Evolutionary conservation across 2,797 vertebrate genomes (phyloP), one percentile per base, ranked within the genome.

Genomic region (Sciurus carolinensis): DNA sequence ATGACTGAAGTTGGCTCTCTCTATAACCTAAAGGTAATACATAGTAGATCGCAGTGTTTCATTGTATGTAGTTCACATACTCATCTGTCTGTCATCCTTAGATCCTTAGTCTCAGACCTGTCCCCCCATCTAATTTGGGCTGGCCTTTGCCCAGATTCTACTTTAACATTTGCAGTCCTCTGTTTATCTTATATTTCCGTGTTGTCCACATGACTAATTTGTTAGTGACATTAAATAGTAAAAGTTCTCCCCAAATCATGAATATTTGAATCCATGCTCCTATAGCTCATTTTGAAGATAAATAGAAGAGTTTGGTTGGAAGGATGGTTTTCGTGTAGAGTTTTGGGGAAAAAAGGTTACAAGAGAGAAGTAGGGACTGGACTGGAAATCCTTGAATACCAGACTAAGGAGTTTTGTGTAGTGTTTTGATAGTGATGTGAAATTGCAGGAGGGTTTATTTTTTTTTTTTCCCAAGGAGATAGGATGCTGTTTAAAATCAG

Each of bases 221-320:
- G 30, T 64, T 71, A 71, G 39, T 89, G 66, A 95, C 36, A 39
- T 84, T 84, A 79, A 89, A 89, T 44, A 95, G 28, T 26, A 84
- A 89, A 64, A 17, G 62, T 77, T 88, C 71, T 52, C 52, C 42
- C 62, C 52, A 64, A 71, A 72, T 88, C 50, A 30, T 79, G 44
- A 79, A 26, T 54, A 14, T 79, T 84, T 64, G 24, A 36, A 10
- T 77, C 47, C 44, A 36, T 52, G 72, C 24, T 79, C 36, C 81
- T 72, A 4, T 73, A 83, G 36, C 28, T 89, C 36, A 47, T 90
- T 90, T 54, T 86, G 15, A 86, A 86, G 54, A 75, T 87, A 71
- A 84, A 50, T 69, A 72, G 24, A 47, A 6, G 36, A 50, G 57
- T 76, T 87, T 92, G 50, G 57, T 81, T 59, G 39, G 42, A 79